These are phyloP conservation scores for Hydrozoanthus gracilis DNA, from an alignment of 92 coral and sea anemone genomes.

Conservation along the genomic window DNA sequence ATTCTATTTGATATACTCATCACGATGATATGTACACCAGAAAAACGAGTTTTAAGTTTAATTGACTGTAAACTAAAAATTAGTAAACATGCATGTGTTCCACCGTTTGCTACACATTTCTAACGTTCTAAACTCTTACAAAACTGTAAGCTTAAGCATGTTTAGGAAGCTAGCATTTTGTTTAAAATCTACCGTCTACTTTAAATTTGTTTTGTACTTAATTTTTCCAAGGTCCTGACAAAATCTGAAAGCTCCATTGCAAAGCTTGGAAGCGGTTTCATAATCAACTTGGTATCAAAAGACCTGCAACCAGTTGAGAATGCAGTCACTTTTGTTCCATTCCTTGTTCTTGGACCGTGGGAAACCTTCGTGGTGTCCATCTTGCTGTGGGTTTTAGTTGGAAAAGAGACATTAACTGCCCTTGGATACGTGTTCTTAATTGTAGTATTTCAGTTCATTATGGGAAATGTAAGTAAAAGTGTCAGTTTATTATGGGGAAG, in stretches of 20 bases:
- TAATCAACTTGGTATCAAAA: constrained; percentile 48
- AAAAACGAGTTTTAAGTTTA: no score
- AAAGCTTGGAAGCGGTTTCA: constrained; percentile 49
- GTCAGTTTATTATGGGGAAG: no score
- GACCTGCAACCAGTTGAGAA: constrained; percentile 53
- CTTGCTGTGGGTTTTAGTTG: constrained; percentile 48
- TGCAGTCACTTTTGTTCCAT: constrained; percentile 37
- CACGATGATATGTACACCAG: no score
- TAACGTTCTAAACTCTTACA: no score
- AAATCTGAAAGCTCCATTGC: constrained; percentile 37
- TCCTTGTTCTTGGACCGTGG: constrained; percentile 48
- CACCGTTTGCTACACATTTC: no score
- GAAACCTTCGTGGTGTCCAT: constrained; percentile 42
- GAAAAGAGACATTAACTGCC: constrained; percentile 47
- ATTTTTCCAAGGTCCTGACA: constrained; percentile 20
- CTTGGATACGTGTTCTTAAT: constrained; percentile 44
- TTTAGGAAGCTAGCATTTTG: no score
- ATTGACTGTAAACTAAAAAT: no score
- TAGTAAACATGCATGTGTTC: no score
- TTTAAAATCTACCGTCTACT: no score
- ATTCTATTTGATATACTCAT: no score
- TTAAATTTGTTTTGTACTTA: neutral
- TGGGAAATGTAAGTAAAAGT: constrained; percentile 26
- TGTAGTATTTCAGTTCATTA: constrained; percentile 43
- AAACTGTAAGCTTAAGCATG: no score